Conservation (phyloP, 2,888 invertebrate genomes). For the Paralinhomoeus sp. region DNA sequence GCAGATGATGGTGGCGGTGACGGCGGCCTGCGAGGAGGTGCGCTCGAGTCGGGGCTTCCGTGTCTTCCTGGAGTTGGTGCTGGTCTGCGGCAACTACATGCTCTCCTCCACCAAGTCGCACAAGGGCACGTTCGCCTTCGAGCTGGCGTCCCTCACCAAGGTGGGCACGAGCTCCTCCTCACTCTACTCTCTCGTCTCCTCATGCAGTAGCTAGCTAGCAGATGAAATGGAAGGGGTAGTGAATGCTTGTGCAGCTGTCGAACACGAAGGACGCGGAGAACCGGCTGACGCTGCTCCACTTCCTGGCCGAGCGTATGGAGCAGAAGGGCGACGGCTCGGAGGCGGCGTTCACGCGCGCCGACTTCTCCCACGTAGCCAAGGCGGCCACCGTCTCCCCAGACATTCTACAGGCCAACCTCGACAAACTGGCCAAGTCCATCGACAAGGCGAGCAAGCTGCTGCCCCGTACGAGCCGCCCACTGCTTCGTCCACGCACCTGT, state of each 20-base stretch:
- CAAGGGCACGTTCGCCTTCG: constrained; percentile 68
- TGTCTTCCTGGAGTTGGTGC: constrained; percentile 60
- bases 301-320: constrained; percentile 64
- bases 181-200: too few relatives aligned
- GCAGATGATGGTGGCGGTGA: constrained; percentile 66
- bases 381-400: constrained; percentile 43
- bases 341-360: constrained; percentile 59
- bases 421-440: constrained; percentile 8
- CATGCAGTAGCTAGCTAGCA: too few relatives aligned
- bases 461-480: constrained; percentile 12
- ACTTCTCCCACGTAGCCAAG: constrained; percentile 65
- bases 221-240: too few relatives aligned
- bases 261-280: constrained; percentile 64
- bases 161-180: too few relatives aligned
- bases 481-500: constrained; percentile 9
- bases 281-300: constrained; percentile 71
- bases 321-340: constrained; percentile 48
- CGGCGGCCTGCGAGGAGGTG: constrained; percentile 49
- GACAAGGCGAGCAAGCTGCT: constrained; percentile 10
- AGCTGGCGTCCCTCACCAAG: constrained; percentile 82
- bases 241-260: constrained; percentile 26
- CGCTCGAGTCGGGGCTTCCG: constrained; percentile 47
- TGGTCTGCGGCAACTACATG: constrained; percentile 84
- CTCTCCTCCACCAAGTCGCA: constrained; percentile 58
- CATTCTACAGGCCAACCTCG: constrained; percentile 27